phyloP scores from a whole-genome alignment of 2,797 vertebrate genomes.

The Tenualosa ilisha region DNA sequence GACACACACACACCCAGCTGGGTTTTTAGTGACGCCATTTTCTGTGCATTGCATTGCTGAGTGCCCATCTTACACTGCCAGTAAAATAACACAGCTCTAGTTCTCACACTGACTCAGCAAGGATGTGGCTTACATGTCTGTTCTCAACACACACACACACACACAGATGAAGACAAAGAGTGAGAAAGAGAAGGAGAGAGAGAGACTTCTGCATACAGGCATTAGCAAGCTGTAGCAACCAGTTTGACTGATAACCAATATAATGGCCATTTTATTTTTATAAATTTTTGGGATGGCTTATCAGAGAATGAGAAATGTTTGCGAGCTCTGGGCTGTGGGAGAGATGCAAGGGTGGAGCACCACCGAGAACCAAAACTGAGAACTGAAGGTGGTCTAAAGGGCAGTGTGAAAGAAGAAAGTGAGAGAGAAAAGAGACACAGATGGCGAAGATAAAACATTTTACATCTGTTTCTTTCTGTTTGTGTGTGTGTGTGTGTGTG shows the following conservation, averaged over 20 bases:
- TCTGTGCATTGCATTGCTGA: background rate
- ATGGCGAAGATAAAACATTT: background rate
- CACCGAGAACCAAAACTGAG: background rate
- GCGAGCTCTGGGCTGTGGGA: background rate
- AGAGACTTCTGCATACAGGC: background rate
- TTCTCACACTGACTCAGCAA: slow-evolving; percentile 72
- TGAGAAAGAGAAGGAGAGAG: too few relatives aligned
- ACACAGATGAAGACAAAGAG: background rate
- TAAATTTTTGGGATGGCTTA: background rate
- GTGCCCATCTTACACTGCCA: slow-evolving; percentile 39
- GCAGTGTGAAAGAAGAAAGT: background rate
- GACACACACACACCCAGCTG: slow-evolving; percentile 45
- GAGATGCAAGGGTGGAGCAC: background rate
- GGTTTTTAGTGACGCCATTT: background rate
- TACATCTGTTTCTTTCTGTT: background rate
- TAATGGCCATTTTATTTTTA: background rate
- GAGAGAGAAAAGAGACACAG: background rate
- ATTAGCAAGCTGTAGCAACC: background rate
- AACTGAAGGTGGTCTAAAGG: background rate
- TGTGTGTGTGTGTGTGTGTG: too few relatives aligned
- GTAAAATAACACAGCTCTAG: slow-evolving; percentile 32
- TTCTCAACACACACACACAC: slow-evolving; percentile 12
- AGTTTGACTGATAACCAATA: background rate
- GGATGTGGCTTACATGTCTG: slow-evolving; percentile 71
- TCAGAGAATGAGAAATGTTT: background rate